Evolutionary conservation across 2,113 vertebrate species (phyloP).

Genomic region (Indicator maculatus): DNA sequence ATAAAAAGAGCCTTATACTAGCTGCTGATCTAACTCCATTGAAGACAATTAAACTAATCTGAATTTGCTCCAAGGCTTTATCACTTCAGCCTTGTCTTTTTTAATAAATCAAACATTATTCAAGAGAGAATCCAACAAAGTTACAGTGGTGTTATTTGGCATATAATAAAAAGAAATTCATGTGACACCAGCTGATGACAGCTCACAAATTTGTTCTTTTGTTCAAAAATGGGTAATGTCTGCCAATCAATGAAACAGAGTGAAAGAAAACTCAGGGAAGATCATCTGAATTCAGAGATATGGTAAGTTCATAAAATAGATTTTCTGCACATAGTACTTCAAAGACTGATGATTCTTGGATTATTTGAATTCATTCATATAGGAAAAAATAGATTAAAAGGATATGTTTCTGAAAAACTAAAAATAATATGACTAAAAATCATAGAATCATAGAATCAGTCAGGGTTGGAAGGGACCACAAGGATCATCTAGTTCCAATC

Average conservation of each 20-base stretch:
- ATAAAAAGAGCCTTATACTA: neutral
- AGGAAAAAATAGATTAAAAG: neutral
- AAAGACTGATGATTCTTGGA: neutral
- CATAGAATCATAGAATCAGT: too few species aligned
- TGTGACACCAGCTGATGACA: neutral
- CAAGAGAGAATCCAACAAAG: neutral
- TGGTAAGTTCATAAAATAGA: neutral
- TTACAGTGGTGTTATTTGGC: neutral
- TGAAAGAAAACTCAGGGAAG: neutral
- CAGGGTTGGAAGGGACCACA: too few species aligned
- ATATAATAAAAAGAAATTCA: neutral
- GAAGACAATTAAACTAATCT: neutral
- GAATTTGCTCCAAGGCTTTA: neutral
- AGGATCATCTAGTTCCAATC: too few species aligned
- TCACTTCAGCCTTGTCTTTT: neutral
- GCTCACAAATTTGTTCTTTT: neutral
- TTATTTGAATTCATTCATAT: neutral
- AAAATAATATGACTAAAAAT: neutral
- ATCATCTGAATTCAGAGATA: neutral
- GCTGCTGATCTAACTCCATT: neutral
- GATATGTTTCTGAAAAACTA: neutral
- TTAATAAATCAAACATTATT: conserved; percentile 8
- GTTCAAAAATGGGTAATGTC: neutral
- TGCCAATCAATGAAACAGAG: neutral
- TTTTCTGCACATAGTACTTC: neutral